Evolutionary conservation across 2,113 vertebrate species (phyloP).

Genomic region (Ammodramus savannarum): DNA sequence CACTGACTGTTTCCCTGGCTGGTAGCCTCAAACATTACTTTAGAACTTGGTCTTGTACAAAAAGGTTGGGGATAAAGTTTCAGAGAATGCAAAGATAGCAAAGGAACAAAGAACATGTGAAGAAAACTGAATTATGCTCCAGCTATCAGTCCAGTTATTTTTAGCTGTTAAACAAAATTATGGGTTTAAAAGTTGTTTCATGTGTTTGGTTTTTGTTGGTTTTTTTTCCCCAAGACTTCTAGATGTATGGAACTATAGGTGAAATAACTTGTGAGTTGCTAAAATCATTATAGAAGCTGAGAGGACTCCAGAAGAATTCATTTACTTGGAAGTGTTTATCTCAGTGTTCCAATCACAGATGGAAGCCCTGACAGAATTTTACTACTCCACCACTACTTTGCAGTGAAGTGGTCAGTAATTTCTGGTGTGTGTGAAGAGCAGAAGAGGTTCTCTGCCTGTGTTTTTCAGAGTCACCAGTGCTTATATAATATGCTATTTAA

Average conservation of each 20-base stretch:
- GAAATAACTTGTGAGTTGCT: not conserved
- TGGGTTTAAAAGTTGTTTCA: not conserved
- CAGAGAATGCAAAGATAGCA: not conserved
- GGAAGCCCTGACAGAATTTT: not conserved
- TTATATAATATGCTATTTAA: not conserved
- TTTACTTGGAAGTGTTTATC: not conserved
- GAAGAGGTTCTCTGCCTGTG: not conserved
- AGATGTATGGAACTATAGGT: not conserved
- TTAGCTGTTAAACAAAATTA: not conserved
- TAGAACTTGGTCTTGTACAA: not conserved
- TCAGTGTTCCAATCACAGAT: not conserved
- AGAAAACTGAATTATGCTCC: no score
- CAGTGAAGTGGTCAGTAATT: not conserved
- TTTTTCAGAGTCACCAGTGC: not conserved
- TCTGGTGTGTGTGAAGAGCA: not conserved
- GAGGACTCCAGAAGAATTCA: not conserved
- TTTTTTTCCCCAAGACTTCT: not conserved
- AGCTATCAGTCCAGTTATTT: not conserved
- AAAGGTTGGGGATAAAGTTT: not conserved
- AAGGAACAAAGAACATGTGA: no score
- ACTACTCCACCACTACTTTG: not conserved
- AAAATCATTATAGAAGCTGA: not conserved
- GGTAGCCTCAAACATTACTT: not conserved
- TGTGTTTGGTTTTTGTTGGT: not conserved
- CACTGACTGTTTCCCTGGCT: not conserved